Base-by-base conservation (phyloP, 2,113 vertebrate genomes). In the Channa argus region DNA sequence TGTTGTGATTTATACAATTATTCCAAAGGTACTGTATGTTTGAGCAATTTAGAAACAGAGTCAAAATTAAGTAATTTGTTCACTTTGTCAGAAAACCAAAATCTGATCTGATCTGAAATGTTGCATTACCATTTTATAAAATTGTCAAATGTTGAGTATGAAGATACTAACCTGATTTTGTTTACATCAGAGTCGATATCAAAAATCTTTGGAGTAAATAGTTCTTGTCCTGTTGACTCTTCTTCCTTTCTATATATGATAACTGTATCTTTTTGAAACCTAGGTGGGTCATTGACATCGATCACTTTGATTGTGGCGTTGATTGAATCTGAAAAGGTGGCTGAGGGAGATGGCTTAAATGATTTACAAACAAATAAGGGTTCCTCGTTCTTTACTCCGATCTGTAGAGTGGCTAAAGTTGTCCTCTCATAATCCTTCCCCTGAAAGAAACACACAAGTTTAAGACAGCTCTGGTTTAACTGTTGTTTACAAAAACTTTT, bases 341-440 rank as follows among this genome's bases (percentile, higher is more conserved):
- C 43, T 38, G 1, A 0, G 1, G 1, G n/a, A 1, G 1, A 0
- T 5, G 36, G 2, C 36, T 56, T n/a, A 24, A 24, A 24, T 7
- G 71, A 5, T 38, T 76, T 46, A 8, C 95, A 96, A 10, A 68
- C 9, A 73, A 87, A 92, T 11, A 94, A 73, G 0, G 44, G 36
- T 56, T 95, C 94, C 79, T 94, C 85, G 0, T 97, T 96, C 12
- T 93, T 56, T 13, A 94, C 93, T 5, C 55, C 54, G 5, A 96
- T 81, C 10, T 88, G 2, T 37, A 97, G 82, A 0, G 13, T 68
- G 2, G 5, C 37, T 0, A 8, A 1, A 0, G 54, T 36, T 0
- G 45, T 79, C 0, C 1, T 65, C 59, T 95, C 93, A 8, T 69
- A 94, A 80, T 91, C 86, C 66, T 93, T 88, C 39, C 87, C 93